Conservation (phyloP, 2,113 vertebrate genomes). For the Forbesichthys papilliferus region DNA sequence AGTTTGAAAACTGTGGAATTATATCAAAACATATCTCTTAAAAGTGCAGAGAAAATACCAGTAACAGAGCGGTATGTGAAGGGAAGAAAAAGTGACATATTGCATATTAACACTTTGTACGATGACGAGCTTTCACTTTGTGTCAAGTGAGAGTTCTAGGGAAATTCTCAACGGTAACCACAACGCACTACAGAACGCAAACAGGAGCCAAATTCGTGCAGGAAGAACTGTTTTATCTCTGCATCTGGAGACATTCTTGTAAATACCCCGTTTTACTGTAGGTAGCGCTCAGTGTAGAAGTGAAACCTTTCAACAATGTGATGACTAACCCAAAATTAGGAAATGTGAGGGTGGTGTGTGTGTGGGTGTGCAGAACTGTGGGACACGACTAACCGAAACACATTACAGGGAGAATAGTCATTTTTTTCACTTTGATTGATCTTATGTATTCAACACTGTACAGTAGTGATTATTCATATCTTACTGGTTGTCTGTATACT, state of each 20-base stretch:
- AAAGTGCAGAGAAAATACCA: too few relatives aligned
- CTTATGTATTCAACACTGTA: too few relatives aligned
- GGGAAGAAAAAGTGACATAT: too few relatives aligned
- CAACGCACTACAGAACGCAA: not conserved
- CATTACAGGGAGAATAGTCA: not conserved
- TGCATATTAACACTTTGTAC: not conserved
- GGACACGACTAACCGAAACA: not conserved
- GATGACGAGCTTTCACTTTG: not conserved
- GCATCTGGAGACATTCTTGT: slow-evolving; percentile 11
- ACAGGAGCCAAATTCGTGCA: not conserved
- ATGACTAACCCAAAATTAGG: slow-evolving; percentile 22
- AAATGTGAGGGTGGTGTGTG: not conserved
- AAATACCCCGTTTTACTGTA: not conserved
- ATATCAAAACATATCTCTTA: too few relatives aligned
- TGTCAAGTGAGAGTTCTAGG: not conserved
- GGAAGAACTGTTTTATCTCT: slow-evolving; percentile 22
- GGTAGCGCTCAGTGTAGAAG: slow-evolving; percentile 37
- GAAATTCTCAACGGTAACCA: slow-evolving; percentile 44
- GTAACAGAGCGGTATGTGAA: too few relatives aligned
- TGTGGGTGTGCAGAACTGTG: not conserved
- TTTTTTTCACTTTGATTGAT: too few relatives aligned
- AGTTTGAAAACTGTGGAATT: too few relatives aligned
- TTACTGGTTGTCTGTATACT: too few relatives aligned
- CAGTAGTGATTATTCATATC: too few relatives aligned
- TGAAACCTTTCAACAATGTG: slow-evolving; percentile 33